Base-by-base conservation (phyloP, 2,113 vertebrate species). In the Pseudonaja textilis region DNA sequence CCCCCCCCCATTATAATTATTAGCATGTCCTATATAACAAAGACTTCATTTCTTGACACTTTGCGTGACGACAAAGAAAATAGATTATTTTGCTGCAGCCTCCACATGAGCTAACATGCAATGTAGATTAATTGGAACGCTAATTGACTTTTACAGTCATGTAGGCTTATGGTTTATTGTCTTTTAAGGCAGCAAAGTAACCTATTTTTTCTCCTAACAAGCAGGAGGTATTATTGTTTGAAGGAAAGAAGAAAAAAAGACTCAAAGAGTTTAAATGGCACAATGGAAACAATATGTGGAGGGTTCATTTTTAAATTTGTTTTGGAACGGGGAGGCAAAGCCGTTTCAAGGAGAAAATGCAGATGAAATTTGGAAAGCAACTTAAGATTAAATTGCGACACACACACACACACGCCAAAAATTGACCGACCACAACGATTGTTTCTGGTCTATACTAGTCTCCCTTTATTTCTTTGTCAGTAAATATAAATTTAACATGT, bases 131-230 rank as follows among this genome's bases (percentile, higher is more conserved):
- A 97, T 96, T 96, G 95, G 94, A 25, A 93, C 91, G 92, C 91
- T 97, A 95, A 96, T 96, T 97, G 94, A 93, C 96, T 97, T 96
- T 85, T 96, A 94, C 92, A 95, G 93, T 96, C 96, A 96, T 96
- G 96, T 97, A 95, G 96, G 92, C 95, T 95, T 92, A 90, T 96
- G 95, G 85, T 95, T 95, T 96, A 96, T 95, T 95, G 89, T 87
- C 95, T 96, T 59, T 96, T 93, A 90, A 95, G 93, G 69, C 93
- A 92, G 81, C 96, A 96, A 95, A 93, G 45, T 94, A 95, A 2
- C 93, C 95, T 91, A 93, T 87, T 96, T 96, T 97, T 94, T 94
- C 89, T 90, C 87, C 69, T 90, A 95, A 89, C 54, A 93, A 90
- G 61, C 56, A 90, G n/a, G 86, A 93, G 93, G 69, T 89, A 87